phyloP scores from a whole-genome alignment of 2,888 invertebrate genomes.

The Drosophila recens region DNA sequence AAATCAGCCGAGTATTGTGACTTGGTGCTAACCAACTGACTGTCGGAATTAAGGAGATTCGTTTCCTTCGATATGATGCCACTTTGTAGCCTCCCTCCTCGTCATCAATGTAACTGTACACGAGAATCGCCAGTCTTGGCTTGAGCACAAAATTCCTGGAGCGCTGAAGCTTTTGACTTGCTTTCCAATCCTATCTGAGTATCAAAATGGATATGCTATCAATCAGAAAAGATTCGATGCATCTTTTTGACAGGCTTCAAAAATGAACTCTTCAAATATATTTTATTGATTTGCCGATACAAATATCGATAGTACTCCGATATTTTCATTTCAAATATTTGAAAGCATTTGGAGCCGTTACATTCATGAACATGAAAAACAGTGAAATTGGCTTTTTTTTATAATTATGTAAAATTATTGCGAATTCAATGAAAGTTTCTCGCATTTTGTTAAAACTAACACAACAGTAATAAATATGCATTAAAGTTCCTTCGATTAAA shows the following conservation, averaged over 20 bases:
- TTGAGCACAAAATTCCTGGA: conserved; percentile 77
- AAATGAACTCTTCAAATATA: too few species aligned
- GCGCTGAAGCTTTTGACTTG: conserved; percentile 83
- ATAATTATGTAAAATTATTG: neutral
- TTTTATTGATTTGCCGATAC: neutral
- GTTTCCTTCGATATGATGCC: conserved; percentile 56
- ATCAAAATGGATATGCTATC: neutral
- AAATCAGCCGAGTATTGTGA: accelerated
- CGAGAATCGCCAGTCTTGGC: conserved; percentile 67
- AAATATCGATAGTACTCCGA: neutral
- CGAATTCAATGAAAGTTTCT: neutral
- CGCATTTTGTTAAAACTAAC: neutral
- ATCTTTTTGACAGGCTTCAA: too few species aligned
- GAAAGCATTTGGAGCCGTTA: neutral
- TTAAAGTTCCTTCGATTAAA: neutral
- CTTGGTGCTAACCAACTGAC: conserved; percentile 57
- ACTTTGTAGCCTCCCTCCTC: conserved; percentile 68
- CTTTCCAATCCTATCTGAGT: conserved; percentile 61
- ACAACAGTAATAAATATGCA: neutral
- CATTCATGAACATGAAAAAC: too few species aligned
- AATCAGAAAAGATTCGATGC: too few species aligned
- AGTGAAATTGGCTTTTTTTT: neutral
- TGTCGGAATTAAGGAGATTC: conserved; percentile 14
- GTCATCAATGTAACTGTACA: conserved; percentile 75
- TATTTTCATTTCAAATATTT: neutral